Percentiles rank a stretch among this genome's conserved stretches.
Conservation (phyloP, 2,888 invertebrate species). For the Gortyna flavago region DNA sequence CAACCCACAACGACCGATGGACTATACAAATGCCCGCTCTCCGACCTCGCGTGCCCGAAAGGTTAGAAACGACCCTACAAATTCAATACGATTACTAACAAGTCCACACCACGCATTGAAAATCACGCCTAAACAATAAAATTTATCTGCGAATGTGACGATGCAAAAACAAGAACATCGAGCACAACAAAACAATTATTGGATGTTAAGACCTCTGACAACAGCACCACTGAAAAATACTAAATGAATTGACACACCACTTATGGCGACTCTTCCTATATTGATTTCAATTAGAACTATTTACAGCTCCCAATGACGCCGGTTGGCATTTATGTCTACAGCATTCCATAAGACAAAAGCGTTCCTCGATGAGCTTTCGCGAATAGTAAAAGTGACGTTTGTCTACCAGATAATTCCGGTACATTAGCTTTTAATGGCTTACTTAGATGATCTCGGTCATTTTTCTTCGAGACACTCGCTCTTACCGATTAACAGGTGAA, state of each 20-base stretch:
- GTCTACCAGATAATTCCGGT: conserved; percentile 18
- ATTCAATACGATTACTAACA: conserved; percentile 69
- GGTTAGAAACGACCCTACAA: conserved; percentile 65
- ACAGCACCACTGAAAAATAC: conserved; percentile 72
- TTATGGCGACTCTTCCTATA: conserved; percentile 69
- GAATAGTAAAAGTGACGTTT: conserved; percentile 21
- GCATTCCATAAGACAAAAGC: conserved; percentile 53
- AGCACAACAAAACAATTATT: conserved; percentile 70
- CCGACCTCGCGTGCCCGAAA: conserved; percentile 75
- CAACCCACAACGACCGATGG: conserved; percentile 69
- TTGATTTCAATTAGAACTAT: conserved; percentile 76
- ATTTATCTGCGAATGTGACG: conserved; percentile 57
- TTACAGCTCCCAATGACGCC: conserved; percentile 58
- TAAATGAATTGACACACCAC: conserved; percentile 74
- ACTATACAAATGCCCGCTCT: conserved; percentile 64
- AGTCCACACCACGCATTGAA: conserved; percentile 65
- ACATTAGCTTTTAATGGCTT: conserved; percentile 43
- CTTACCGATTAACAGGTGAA: conserved; percentile 70
- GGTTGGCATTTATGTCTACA: conserved; percentile 28
- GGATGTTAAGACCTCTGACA: conserved; percentile 57
- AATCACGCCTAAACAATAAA: conserved; percentile 39
- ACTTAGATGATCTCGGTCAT: conserved; percentile 25
- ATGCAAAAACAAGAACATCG: conserved; percentile 48
- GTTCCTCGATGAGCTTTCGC: conserved; percentile 39
- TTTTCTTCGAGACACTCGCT: conserved; percentile 47